Evolutionary conservation across 1,140 invertebrate species (phyloP).

Genomic region (Drosophila kikkawai): DNA sequence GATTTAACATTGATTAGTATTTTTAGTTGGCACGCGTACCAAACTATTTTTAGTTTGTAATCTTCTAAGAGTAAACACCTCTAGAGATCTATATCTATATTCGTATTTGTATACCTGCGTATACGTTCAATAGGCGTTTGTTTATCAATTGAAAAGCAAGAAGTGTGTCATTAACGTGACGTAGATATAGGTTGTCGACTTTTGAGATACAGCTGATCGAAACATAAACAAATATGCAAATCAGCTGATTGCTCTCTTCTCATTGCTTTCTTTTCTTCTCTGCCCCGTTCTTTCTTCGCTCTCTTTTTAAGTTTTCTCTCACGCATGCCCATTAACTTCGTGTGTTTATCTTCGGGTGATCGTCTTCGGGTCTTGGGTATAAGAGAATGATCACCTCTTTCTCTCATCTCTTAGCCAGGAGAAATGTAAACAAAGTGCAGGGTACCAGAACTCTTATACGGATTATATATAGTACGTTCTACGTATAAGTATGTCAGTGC

Average conservation of each 20-base stretch:
- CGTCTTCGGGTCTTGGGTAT: conserved; percentile 53
- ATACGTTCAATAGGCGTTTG: conserved; percentile 30
- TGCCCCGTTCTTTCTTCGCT: neutral
- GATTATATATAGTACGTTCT: conserved; percentile 13
- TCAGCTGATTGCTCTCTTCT: conserved; percentile 48
- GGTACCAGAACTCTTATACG: conserved; percentile 56
- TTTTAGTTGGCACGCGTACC: conserved; percentile 56
- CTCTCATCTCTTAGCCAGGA: neutral
- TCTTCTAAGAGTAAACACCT: conserved; percentile 18
- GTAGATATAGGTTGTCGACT: conserved; percentile 46
- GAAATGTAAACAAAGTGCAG: conserved; percentile 68
- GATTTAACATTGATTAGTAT: conserved; percentile 7
- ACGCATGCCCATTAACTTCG: conserved; percentile 44
- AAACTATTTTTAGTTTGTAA: conserved; percentile 34
- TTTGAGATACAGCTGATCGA: conserved; percentile 38
- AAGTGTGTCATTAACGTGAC: conserved; percentile 55
- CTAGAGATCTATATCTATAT: conserved; percentile 14
- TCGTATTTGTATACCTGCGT: conserved; percentile 1
- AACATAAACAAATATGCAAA: conserved; percentile 58
- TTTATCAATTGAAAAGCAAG: conserved; percentile 21
- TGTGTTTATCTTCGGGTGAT: conserved; percentile 20
- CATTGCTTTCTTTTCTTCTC: neutral
- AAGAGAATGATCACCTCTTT: conserved; percentile 10
- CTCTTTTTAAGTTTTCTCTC: conserved; percentile 12
- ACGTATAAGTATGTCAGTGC: conserved; percentile 67